Percentiles rank a stretch among this genome's conserved stretches.
Conservation (phyloP, 2,113 vertebrate genomes). For the Nothoprocta perdicaria region DNA sequence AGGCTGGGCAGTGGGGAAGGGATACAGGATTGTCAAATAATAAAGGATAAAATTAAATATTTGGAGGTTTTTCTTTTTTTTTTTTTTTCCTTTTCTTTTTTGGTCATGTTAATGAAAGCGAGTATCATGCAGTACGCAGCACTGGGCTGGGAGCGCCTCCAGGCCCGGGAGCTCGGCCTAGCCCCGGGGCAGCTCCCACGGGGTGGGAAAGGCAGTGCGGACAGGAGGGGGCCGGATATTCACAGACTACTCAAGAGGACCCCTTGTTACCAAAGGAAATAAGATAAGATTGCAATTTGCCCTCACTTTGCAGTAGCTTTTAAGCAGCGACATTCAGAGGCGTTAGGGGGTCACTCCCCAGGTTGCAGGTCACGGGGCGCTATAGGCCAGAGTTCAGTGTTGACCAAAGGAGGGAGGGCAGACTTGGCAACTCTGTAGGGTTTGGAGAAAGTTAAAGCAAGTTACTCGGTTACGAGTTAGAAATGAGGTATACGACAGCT, state of each 20-base stretch:
- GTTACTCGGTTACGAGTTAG: constrained; percentile 89
- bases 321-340: constrained; percentile 80
- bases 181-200: not conserved
- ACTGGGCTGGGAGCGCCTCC: constrained; percentile 22
- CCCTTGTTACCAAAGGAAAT: constrained; percentile 71
- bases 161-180: constrained; percentile 27
- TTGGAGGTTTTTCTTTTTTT: constrained; percentile 62
- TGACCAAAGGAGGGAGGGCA: constrained; percentile 79
- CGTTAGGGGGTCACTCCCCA: constrained; percentile 67
- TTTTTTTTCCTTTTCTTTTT: constrained; percentile 29
- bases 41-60: constrained; percentile 80
- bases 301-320: constrained; percentile 82
- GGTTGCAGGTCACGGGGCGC: constrained; percentile 80
- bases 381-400: constrained; percentile 79
- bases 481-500: constrained; percentile 98
- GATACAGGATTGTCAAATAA: constrained; percentile 86
- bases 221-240: constrained; percentile 31
- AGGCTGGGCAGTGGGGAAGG: constrained; percentile 48
- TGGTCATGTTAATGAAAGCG: constrained; percentile 40
- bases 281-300: constrained; percentile 80
- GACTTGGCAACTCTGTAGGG: constrained; percentile 85
- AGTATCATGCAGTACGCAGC: constrained; percentile 52
- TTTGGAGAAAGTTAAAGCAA: constrained; percentile 91
- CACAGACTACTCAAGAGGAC: constrained; percentile 68
- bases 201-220: not conserved